Evolutionary conservation across 2,888 invertebrate species (phyloP).

Genomic region (Plagiodera versicolora): DNA sequence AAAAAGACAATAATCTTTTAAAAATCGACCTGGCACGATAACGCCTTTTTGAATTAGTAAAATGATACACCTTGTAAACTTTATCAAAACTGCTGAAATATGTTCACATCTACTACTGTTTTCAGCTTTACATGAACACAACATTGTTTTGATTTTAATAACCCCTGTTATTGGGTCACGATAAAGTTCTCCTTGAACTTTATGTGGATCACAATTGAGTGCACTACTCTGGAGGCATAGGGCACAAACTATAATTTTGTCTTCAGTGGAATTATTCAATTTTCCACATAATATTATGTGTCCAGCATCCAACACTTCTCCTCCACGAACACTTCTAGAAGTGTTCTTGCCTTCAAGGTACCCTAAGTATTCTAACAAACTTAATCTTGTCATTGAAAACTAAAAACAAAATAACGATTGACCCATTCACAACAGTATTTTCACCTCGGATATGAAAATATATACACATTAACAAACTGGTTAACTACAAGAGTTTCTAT

Average conservation of each 20-base stretch:
- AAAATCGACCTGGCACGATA: conserved; percentile 13
- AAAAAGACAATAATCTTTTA: conserved; percentile 14
- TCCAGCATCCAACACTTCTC: conserved; percentile 14
- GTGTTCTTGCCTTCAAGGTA: conserved; percentile 5
- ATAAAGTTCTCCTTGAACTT: conserved; percentile 6
- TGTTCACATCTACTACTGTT: conserved; percentile 14
- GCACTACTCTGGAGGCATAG: conserved; percentile 5
- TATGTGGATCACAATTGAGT: conserved; percentile 9
- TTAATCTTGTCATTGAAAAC: not conserved
- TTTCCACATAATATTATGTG: conserved; percentile 2
- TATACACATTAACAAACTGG: not conserved
- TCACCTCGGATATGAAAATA: not conserved
- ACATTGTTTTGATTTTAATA: conserved; percentile 3
- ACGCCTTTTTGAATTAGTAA: conserved; percentile 17
- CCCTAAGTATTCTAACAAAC: not conserved
- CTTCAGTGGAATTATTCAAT: not conserved
- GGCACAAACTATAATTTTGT: not conserved
- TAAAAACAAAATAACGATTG: not conserved
- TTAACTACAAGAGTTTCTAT: not conserved
- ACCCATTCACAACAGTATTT: not conserved
- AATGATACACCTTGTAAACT: conserved; percentile 9
- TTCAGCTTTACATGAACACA: conserved; percentile 11
- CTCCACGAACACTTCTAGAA: conserved; percentile 14
- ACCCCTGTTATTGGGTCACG: not conserved
- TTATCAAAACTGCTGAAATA: conserved; percentile 12